Evolutionary conservation across 2,113 vertebrate genomes (phyloP).

Genomic region (Esox niger): DNA sequence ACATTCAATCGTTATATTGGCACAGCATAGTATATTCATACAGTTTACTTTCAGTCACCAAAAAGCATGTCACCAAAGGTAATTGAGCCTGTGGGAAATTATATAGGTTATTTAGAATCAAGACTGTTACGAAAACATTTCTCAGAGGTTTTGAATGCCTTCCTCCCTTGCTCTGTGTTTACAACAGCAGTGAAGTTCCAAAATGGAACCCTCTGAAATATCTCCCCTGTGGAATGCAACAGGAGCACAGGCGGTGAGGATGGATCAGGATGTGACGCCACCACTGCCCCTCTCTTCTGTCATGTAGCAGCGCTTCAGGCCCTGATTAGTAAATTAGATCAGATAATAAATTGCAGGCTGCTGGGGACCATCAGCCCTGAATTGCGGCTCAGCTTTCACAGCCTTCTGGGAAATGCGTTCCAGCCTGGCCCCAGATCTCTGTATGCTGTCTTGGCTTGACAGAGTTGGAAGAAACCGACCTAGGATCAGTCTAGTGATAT

Average conservation of each 20-base stretch:
- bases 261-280: neutral
- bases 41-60: conserved; percentile 9
- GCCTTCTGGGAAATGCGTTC: no score
- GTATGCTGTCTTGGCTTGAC: neutral
- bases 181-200: no score
- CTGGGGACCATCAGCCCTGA: conserved; percentile 6
- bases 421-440: neutral
- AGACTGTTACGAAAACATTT: neutral
- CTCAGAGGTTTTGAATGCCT: no score
- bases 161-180: neutral
- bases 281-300: neutral
- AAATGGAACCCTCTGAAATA: neutral
- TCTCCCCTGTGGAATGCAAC: neutral
- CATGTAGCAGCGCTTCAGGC: neutral
- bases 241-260: neutral
- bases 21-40: no score
- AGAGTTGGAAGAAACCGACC: no score
- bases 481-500: no score
- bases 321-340: conserved; percentile 27
- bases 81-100: conserved; percentile 3
- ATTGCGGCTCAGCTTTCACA: neutral
- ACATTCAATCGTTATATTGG: no score
- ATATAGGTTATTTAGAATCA: neutral
- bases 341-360: conserved; percentile 15
- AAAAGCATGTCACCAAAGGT: conserved; percentile 1